phyloP scores from a whole-genome alignment of 2,113 vertebrate genomes.

The Mesitornis unicolor region DNA sequence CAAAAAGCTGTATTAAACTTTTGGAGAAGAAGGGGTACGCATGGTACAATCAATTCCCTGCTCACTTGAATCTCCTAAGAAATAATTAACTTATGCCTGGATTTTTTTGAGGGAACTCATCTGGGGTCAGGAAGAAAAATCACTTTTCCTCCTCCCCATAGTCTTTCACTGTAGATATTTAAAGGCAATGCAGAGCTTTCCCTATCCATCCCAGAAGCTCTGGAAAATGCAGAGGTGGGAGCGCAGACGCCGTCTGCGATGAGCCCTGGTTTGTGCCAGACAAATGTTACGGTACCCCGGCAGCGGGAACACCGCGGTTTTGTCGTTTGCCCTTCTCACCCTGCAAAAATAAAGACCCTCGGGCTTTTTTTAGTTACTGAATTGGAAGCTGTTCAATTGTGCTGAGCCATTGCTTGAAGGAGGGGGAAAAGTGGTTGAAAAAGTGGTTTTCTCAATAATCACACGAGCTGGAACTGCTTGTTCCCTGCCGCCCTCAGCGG shows the following conservation, averaged over 20 bases:
- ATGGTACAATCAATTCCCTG: rapidly evolving
- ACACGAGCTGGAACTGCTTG: not conserved
- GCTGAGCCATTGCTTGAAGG: not conserved
- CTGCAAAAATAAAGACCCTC: not conserved
- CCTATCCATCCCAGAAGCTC: not conserved
- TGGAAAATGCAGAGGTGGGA: not conserved
- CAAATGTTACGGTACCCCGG: rapidly evolving
- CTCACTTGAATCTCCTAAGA: not conserved
- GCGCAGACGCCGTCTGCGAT: rapidly evolving
- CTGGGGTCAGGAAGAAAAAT: not conserved
- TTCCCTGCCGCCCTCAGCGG: not conserved
- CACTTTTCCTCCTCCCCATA: not conserved
- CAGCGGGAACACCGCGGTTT: not conserved
- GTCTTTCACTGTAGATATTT: not conserved
- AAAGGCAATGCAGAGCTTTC: not conserved
- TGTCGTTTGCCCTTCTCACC: not conserved
- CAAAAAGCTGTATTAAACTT: not conserved
- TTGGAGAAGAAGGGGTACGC: not conserved
- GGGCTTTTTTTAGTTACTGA: not conserved
- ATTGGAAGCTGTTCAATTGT: not conserved
- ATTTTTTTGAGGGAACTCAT: not conserved
- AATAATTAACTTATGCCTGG: not conserved
- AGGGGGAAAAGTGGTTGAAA: not conserved
- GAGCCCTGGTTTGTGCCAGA: not conserved
- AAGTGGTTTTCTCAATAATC: not conserved